Evolutionary conservation across 2,113 vertebrate species (phyloP), one percentile per base, ranked within the genome.

Genomic region (Crotalus viridis): DNA sequence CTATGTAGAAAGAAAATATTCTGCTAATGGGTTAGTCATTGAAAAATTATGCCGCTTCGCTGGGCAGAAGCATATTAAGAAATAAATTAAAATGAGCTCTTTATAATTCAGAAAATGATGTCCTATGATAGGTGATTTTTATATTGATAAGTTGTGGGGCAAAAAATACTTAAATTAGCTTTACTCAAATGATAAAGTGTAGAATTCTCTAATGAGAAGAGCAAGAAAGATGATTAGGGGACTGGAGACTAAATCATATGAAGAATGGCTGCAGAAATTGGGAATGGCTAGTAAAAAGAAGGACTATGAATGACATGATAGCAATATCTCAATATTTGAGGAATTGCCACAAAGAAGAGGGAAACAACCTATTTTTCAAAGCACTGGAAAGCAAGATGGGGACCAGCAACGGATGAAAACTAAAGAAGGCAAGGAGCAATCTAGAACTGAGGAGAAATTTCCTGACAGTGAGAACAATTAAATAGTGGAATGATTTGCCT

Each of bases 1-100:
- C 61, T 56, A 81, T n/a, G 87, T 39, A 92, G 89, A 93, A 93
- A 93, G 55, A 93, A 93, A 86, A 93, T 93, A 93, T 10, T 43
- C 59, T 90, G 74, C 56, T 90, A 22, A 85, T 93, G 88, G n/a
- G 28, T 87, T 85, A 90, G 46, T 55, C 46, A 28, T 86, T 86
- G 17, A 86, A 90, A 93, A 39, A 39, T 39, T 93, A 86, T 86
- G 74, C n/a, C 28, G 28, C 5, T 17, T n/a, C 43, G 59, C 61
- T 24, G 21, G 52, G 9, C 5, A 89, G 39, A 52, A 28, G 57
- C 39, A 24, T 57, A 19, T 89, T 57, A 51, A 85, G 54, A 69
- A 89, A 87, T 48, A 54, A 56, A 26, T 3, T 74, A 43, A 39
- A 55, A 56, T 13, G 39, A 22, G 13, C 51, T 90, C 33, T 90